Evolutionary conservation across 2,113 vertebrate genomes (phyloP).

Genomic region (Macrotis lagotis): DNA sequence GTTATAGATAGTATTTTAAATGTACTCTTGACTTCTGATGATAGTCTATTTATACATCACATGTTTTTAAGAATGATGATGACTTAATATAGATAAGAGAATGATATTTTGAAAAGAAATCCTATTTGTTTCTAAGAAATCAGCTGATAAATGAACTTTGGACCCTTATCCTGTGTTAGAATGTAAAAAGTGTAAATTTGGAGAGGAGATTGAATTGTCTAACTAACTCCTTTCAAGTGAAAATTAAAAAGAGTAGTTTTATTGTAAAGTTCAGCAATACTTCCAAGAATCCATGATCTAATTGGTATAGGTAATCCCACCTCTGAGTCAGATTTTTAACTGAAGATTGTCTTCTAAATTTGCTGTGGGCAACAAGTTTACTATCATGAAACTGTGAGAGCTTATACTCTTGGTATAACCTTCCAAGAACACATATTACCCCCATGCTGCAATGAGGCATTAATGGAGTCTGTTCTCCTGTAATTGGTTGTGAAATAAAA

Average conservation of each 20-base stretch:
- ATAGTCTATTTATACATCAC: background rate
- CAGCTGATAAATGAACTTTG: background rate
- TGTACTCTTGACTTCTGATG: background rate
- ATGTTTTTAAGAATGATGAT: background rate
- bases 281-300: background rate
- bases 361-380: background rate
- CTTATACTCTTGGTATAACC: background rate
- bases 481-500: background rate
- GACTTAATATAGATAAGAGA: slow-evolving; percentile 34
- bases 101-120: slow-evolving; percentile 1
- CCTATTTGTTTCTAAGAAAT: background rate
- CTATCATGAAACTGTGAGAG: background rate
- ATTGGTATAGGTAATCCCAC: background rate
- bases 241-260: background rate
- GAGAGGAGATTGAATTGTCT: background rate
- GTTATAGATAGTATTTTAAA: background rate
- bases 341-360: background rate
- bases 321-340: background rate
- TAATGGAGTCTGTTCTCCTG: background rate
- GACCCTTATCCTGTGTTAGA: background rate
- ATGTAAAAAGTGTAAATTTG: background rate
- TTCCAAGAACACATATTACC: background rate
- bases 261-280: background rate
- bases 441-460: background rate
- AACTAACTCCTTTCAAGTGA: background rate